These are phyloP conservation scores for Cirrhinus molitorella DNA, from an alignment of 2,797 vertebrate species.

Conservation along the genomic window DNA sequence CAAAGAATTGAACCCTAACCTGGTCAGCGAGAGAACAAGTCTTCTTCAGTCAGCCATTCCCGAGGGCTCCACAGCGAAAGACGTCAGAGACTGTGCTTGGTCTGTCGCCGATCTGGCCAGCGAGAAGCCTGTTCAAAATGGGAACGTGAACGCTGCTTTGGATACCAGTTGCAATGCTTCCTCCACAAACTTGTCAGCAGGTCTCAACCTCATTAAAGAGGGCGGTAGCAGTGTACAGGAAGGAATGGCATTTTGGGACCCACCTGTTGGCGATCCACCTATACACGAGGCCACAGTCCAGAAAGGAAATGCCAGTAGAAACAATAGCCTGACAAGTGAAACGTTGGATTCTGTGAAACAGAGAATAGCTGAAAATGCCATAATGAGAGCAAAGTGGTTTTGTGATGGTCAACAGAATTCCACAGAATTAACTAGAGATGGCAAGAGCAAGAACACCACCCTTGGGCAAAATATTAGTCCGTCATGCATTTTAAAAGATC, in stretches of 20 bases:
- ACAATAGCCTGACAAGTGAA: neutral
- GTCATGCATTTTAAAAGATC: neutral
- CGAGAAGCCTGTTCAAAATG: constrained; percentile 41
- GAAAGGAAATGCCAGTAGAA: constrained; percentile 4
- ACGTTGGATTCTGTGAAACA: constrained; percentile 53
- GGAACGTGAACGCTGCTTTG: constrained; percentile 29
- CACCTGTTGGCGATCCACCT: neutral
- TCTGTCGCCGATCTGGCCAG: constrained; percentile 52
- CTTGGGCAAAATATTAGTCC: neutral
- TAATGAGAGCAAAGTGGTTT: constrained; percentile 66
- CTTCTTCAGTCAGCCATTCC: constrained; percentile 68
- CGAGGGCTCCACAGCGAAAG: constrained; percentile 58
- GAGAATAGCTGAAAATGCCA: constrained; percentile 67
- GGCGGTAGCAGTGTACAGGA: constrained; percentile 34
- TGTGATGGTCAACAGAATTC: constrained; percentile 34
- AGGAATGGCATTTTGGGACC: constrained; percentile 21
- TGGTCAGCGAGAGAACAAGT: constrained; percentile 72
- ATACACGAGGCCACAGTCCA: neutral
- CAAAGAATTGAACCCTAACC: constrained; percentile 73
- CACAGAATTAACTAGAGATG: constrained; percentile 8
- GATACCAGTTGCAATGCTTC: constrained; percentile 33
- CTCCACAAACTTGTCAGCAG: constrained; percentile 10
- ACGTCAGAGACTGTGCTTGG: constrained; percentile 64
- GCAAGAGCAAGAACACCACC: neutral
- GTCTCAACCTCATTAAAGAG: constrained; percentile 11